Percentiles rank a stretch among this genome's conserved stretches.
Conservation (phyloP, 2,113 vertebrate genomes). For the Cyanoramphus novaezelandiae region DNA sequence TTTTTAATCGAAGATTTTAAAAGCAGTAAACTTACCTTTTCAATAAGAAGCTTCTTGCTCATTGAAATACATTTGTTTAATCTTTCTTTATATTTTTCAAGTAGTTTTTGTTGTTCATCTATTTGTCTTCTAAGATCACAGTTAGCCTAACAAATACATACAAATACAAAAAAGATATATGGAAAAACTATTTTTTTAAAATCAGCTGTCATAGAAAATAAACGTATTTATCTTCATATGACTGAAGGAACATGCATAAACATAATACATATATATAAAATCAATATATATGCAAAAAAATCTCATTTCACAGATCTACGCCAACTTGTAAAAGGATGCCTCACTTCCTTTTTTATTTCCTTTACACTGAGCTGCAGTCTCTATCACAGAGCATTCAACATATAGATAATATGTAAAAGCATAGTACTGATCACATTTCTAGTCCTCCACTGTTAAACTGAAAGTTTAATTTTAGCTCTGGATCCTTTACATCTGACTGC, state of each 20-base stretch:
- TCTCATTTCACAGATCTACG: background rate
- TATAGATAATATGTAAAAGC: background rate
- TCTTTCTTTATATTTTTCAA: constrained; percentile 99
- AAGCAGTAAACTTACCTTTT: constrained; percentile 83
- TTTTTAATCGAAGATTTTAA: background rate
- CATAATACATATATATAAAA: background rate
- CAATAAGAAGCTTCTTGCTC: constrained; percentile 99
- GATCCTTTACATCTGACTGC: background rate
- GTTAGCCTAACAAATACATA: constrained; percentile 84
- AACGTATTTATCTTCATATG: background rate
- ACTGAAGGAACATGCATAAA: background rate
- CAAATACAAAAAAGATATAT: background rate
- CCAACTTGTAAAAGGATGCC: background rate
- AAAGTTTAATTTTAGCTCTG: background rate
- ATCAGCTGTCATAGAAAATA: background rate
- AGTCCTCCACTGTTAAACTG: background rate
- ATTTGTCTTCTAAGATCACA: constrained; percentile 99
- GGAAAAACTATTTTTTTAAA: background rate
- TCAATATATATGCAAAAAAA: background rate
- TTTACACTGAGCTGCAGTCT: background rate
- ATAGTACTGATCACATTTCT: background rate
- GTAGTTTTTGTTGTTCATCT: constrained; percentile 99
- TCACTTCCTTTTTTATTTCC: background rate
- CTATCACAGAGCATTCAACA: background rate
- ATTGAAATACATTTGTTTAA: constrained; percentile 99